Conservation (phyloP, 2,797 vertebrate species). For the Pelodytes ibericus region DNA sequence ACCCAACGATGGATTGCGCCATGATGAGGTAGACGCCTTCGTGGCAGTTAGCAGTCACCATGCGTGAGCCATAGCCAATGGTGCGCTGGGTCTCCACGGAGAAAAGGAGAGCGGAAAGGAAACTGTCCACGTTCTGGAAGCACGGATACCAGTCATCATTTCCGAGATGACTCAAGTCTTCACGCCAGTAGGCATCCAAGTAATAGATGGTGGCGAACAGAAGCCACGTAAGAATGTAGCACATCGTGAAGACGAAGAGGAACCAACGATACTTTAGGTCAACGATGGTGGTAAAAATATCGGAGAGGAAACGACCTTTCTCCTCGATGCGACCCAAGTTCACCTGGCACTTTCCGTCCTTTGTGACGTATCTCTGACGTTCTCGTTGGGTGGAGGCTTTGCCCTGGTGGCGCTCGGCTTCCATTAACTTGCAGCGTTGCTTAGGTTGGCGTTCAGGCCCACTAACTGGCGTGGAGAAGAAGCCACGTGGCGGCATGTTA, state of each 20-base stretch:
- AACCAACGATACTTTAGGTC: slow-evolving; percentile 87
- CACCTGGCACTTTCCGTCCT: slow-evolving; percentile 82
- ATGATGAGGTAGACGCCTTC: slow-evolving; percentile 79
- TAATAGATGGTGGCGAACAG: slow-evolving; percentile 78
- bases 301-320: slow-evolving; percentile 79
- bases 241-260: slow-evolving; percentile 82
- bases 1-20: slow-evolving; percentile 81
- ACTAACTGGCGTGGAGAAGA: background rate
- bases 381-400: slow-evolving; percentile 62
- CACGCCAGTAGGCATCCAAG: slow-evolving; percentile 74
- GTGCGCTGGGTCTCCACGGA: slow-evolving; percentile 83
- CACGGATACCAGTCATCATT: slow-evolving; percentile 74
- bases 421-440: slow-evolving; percentile 75
- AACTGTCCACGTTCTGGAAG: slow-evolving; percentile 78
- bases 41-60: slow-evolving; percentile 77
- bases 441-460: slow-evolving; percentile 62
- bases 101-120: slow-evolving; percentile 79
- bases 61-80: slow-evolving; percentile 82
- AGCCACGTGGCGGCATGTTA: slow-evolving; percentile 35
- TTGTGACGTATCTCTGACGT: slow-evolving; percentile 79
- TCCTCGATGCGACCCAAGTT: slow-evolving; percentile 81
- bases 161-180: slow-evolving; percentile 67
- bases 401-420: slow-evolving; percentile 64
- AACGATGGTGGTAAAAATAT: slow-evolving; percentile 84
- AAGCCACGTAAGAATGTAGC: slow-evolving; percentile 82